Percentiles rank a stretch among this genome's conserved stretches.
These are phyloP conservation scores for Tenthredo amoena DNA, from an alignment of 2,888 invertebrate species.

Conservation along the genomic window DNA sequence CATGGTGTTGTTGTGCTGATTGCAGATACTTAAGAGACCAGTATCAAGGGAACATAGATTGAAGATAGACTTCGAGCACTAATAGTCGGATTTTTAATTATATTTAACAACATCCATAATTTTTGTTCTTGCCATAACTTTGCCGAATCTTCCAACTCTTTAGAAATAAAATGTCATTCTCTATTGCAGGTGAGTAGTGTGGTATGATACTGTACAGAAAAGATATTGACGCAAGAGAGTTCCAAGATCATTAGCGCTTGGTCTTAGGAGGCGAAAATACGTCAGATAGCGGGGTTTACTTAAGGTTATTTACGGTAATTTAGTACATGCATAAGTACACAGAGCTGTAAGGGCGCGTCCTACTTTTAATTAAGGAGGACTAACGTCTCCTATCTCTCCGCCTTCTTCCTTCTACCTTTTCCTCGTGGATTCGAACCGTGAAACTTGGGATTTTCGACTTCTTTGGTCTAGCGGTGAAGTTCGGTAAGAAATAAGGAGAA, in stretches of 20 bases:
- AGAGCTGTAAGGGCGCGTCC: conserved; percentile 8
- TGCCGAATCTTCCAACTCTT: not conserved
- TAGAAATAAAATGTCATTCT: not conserved
- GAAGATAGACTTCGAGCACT: not conserved
- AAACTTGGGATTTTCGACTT: conserved; percentile 18
- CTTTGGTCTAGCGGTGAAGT: conserved; percentile 7
- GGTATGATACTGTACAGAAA: not conserved
- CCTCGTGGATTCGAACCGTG: conserved; percentile 23
- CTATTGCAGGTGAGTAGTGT: not conserved
- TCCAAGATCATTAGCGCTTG: conserved; percentile 3
- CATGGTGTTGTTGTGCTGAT: not conserved
- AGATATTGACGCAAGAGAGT: conserved; percentile 17
- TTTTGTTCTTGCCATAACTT: not conserved
- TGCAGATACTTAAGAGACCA: not conserved
- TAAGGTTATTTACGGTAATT: conserved; percentile 33
- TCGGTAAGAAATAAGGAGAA: conserved; percentile 21
- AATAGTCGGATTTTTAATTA: not conserved
- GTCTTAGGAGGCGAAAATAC: conserved; percentile 31
- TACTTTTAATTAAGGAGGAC: conserved; percentile 37
- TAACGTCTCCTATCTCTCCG: not conserved
- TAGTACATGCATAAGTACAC: conserved; percentile 38
- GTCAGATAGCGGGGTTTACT: not conserved
- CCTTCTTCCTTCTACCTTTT: conserved; percentile 11
- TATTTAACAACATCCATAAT: not conserved
- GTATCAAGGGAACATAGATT: not conserved